These are phyloP conservation scores for Drosophila suboccidentalis DNA, from an alignment of 2,888 invertebrate species.

Conservation along the genomic window DNA sequence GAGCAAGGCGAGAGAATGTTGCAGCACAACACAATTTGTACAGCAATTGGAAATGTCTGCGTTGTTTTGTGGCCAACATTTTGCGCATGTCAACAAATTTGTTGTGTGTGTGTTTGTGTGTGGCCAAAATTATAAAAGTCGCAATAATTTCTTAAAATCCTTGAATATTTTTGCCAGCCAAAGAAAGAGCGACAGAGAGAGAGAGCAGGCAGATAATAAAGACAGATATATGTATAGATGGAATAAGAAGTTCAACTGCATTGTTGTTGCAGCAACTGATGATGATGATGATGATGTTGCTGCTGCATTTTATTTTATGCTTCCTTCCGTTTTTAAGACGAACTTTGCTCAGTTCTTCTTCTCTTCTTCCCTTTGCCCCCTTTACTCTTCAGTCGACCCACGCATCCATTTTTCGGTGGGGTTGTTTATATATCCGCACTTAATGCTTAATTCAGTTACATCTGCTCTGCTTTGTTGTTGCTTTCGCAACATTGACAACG, in stretches of 20 bases:
- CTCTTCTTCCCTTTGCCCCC: not conserved
- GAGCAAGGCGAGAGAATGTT: slow-evolving; percentile 45
- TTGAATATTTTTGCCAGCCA: slow-evolving; percentile 65
- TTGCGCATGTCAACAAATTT: slow-evolving; percentile 82
- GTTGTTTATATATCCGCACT: slow-evolving; percentile 81
- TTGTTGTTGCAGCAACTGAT: slow-evolving; percentile 31
- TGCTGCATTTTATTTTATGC: slow-evolving; percentile 81
- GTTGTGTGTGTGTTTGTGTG: slow-evolving; percentile 43
- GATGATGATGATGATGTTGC: slow-evolving; percentile 41
- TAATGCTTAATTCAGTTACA: slow-evolving; percentile 82
- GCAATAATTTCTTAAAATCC: slow-evolving; percentile 76
- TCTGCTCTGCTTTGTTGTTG: slow-evolving; percentile 62
- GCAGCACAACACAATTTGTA: slow-evolving; percentile 68
- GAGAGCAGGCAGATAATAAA: not conserved
- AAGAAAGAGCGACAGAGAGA: not conserved
- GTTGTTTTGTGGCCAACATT: slow-evolving; percentile 47
- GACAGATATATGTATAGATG: slow-evolving; percentile 24
- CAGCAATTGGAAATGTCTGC: slow-evolving; percentile 67
- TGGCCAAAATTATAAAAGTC: slow-evolving; percentile 76
- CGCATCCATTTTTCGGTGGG: slow-evolving; percentile 70
- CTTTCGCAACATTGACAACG: slow-evolving; percentile 34
- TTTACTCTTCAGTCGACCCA: slow-evolving; percentile 39
- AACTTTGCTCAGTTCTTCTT: slow-evolving; percentile 35
- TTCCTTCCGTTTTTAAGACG: slow-evolving; percentile 76
- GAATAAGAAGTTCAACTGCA: slow-evolving; percentile 29